Percentiles rank a stretch among this genome's conserved stretches.
Evolutionary conservation across 2,888 invertebrate species (phyloP).

Genomic region (Ochropleura leucogaster): DNA sequence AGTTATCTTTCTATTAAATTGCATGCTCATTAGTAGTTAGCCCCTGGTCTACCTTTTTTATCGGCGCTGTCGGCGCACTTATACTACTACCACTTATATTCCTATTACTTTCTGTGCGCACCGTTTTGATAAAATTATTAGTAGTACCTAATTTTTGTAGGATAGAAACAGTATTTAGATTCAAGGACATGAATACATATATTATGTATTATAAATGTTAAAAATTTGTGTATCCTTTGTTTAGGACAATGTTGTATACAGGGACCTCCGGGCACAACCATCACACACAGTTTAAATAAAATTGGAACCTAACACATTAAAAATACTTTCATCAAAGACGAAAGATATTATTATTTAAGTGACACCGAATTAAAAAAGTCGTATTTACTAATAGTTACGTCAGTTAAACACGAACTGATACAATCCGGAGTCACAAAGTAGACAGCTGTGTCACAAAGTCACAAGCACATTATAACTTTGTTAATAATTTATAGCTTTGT

Average conservation of each 20-base stretch:
- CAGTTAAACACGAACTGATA: conserved; percentile 15
- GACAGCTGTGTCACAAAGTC: conserved; percentile 44
- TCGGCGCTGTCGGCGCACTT: background rate
- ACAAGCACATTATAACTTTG: conserved; percentile 41
- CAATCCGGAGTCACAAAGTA: conserved; percentile 21
- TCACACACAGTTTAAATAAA: background rate
- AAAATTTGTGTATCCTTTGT: background rate
- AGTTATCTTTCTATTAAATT: background rate
- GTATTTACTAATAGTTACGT: conserved; percentile 16
- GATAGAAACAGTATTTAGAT: too few species aligned
- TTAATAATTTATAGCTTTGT: conserved; percentile 62
- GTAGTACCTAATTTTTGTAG: too few species aligned
- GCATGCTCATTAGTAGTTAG: background rate
- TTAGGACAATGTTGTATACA: background rate
- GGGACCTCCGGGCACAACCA: background rate
- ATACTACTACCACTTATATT: background rate
- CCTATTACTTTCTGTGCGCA: background rate
- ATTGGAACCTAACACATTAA: background rate
- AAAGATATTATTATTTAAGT: background rate
- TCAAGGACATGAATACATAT: too few species aligned
- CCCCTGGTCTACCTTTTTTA: background rate
- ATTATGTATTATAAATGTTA: too few species aligned
- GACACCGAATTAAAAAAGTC: background rate
- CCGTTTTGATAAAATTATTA: too few species aligned
- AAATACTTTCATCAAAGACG: background rate